Conservation (phyloP, 2,888 invertebrate genomes). For the Spilosoma lubricipeda region DNA sequence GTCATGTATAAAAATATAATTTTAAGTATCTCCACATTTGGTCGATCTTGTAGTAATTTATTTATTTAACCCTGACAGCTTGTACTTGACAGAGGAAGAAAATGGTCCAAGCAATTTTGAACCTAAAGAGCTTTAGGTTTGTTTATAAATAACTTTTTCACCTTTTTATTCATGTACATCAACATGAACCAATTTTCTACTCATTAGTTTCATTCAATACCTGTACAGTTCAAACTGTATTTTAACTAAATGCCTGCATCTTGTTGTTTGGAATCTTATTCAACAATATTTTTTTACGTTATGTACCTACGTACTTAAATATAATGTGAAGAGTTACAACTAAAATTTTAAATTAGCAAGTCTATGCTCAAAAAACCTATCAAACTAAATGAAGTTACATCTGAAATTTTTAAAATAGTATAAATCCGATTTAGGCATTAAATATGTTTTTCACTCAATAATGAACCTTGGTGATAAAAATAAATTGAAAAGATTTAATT, state of each 20-base stretch:
- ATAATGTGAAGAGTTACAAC: no score
- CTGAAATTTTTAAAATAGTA: not conserved
- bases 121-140: not conserved
- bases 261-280: no score
- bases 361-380: not conserved
- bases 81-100: constrained; percentile 19
- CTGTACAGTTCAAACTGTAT: no score
- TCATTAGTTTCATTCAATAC: no score
- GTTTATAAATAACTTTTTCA: not conserved
- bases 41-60: constrained; percentile 25
- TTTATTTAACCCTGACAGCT: constrained; percentile 37
- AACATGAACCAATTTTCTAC: no score
- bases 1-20: constrained; percentile 37
- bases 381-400: not conserved
- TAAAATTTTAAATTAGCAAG: not conserved
- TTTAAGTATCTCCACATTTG: constrained; percentile 30
- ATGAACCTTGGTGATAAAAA: not conserved
- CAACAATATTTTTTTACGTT: no score
- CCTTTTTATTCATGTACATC: not conserved
- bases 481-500: not conserved
- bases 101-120: constrained; percentile 5
- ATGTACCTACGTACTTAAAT: no score
- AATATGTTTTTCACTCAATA: not conserved
- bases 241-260: no score
- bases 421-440: not conserved